phyloP scores from a whole-genome alignment of 37 sponge, comb jelly and placozoan genomes.

The Cladorhizidae sp. region DNA sequence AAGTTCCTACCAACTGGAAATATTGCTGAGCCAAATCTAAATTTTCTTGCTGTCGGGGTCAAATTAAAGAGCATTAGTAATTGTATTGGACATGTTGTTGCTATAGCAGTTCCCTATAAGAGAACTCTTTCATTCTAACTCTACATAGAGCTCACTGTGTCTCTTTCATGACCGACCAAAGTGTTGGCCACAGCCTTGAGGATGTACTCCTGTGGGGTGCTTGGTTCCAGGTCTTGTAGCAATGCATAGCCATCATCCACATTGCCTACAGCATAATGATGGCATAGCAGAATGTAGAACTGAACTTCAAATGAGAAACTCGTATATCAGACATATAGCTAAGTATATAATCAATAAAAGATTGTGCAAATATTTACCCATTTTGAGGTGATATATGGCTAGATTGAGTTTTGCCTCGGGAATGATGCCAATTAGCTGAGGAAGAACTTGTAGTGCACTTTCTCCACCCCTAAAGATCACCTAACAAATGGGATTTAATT shows the following conservation, averaged over 20 bases:
- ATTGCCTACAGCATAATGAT: constrained; percentile 58
- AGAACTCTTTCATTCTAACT: no score
- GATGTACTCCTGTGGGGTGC: constrained; percentile 96
- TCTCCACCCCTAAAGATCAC: constrained; percentile 98
- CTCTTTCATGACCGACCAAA: constrained; percentile 90
- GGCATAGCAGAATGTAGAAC: no score
- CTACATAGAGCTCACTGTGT: constrained; percentile 70
- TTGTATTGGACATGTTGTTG: background rate
- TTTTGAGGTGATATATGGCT: constrained; percentile 86
- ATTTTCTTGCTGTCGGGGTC: constrained; percentile 80
- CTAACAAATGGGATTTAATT: no score
- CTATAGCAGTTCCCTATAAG: background rate
- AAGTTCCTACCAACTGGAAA: constrained; percentile 96
- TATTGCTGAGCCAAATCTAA: constrained; percentile 95
- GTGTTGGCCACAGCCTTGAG: constrained; percentile 95
- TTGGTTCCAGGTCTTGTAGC: constrained; percentile 93
- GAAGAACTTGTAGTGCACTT: constrained; percentile 95
- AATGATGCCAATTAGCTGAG: constrained; percentile 90
- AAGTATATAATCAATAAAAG: background rate
- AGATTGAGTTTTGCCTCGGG: constrained; percentile 97
- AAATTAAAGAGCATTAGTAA: no score
- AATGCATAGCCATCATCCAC: constrained; percentile 88
- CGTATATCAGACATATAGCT: no score
- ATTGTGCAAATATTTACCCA: constrained; percentile 39
- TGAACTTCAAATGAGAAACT: no score